Conservation (phyloP, 2,113 vertebrate genomes). For the Hippoglossus stenolepis region DNA sequence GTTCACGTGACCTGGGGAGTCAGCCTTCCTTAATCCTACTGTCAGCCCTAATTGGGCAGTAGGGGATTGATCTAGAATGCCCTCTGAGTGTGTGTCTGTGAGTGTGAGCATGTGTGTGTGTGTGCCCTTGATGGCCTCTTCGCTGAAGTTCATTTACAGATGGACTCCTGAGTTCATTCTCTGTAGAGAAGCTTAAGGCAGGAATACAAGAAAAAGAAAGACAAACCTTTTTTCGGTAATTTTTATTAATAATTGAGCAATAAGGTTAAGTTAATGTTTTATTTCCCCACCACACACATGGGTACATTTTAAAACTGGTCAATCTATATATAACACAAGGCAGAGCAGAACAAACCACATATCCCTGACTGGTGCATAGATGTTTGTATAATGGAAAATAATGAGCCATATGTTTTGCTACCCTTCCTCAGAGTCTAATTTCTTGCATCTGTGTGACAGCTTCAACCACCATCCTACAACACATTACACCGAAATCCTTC, state of each 20-base stretch:
- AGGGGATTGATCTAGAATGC: slow-evolving; percentile 72
- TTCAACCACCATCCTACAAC: background rate
- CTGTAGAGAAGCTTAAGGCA: background rate
- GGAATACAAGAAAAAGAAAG: background rate
- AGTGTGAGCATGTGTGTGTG: slow-evolving; percentile 6
- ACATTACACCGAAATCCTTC: background rate
- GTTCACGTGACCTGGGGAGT: slow-evolving; percentile 78
- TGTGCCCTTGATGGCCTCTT: slow-evolving; percentile 22
- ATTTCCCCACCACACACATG: background rate
- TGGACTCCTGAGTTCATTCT: slow-evolving; percentile 7
- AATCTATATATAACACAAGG: background rate
- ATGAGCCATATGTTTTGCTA: background rate
- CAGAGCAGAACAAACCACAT: background rate
- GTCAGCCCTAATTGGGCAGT: slow-evolving; percentile 81
- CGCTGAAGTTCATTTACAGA: slow-evolving; percentile 53
- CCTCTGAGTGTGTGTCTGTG: slow-evolving; percentile 15
- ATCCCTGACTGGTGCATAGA: background rate
- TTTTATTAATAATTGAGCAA: background rate
- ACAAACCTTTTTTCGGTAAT: background rate
- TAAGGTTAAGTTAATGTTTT: background rate
- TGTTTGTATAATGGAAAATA: background rate
- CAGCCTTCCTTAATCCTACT: slow-evolving; percentile 79
- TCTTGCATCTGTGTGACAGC: background rate
- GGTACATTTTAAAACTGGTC: background rate
- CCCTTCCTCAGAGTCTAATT: background rate